Percentiles rank a stretch among this genome's conserved stretches.
Evolutionary conservation across 2,113 vertebrate genomes (phyloP).

Genomic region (Amblyopsis rosae): DNA sequence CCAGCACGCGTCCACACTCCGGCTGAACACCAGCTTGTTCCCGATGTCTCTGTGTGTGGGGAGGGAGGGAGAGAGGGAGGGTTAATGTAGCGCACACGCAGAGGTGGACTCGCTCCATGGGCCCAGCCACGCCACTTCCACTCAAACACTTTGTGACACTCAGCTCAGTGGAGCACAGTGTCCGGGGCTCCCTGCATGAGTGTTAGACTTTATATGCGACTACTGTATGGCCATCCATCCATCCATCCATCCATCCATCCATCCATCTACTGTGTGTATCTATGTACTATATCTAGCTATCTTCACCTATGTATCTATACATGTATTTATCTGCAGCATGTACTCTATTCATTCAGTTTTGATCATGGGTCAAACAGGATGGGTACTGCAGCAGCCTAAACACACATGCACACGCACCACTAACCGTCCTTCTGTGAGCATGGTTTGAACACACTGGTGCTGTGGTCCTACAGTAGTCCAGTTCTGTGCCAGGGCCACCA

Average conservation of each 20-base stretch:
- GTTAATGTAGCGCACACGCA: too few relatives aligned
- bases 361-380: neutral
- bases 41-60: slow-evolving; percentile 84
- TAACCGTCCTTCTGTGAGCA: slow-evolving; percentile 83
- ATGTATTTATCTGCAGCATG: too few relatives aligned
- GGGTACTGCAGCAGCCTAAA: neutral
- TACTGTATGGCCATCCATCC: too few relatives aligned
- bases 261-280: too few relatives aligned
- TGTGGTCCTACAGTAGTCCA: slow-evolving; percentile 89
- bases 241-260: too few relatives aligned
- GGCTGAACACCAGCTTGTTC: slow-evolving; percentile 87
- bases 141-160: neutral
- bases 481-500: slow-evolving; percentile 92
- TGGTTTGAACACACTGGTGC: slow-evolving; percentile 86
- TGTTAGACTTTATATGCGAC: too few relatives aligned
- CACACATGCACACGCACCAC: slow-evolving; percentile 14
- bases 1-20: slow-evolving; percentile 85
- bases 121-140: too few relatives aligned
- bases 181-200: neutral
- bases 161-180: neutral
- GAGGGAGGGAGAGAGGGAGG: slow-evolving; percentile 5
- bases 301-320: too few relatives aligned
- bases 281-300: too few relatives aligned
- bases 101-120: too few relatives aligned
- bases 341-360: too few relatives aligned